These are phyloP conservation scores for Akabosia matsudoensis DNA, from an alignment of 1,140 invertebrate species.

Conservation along the genomic window DNA sequence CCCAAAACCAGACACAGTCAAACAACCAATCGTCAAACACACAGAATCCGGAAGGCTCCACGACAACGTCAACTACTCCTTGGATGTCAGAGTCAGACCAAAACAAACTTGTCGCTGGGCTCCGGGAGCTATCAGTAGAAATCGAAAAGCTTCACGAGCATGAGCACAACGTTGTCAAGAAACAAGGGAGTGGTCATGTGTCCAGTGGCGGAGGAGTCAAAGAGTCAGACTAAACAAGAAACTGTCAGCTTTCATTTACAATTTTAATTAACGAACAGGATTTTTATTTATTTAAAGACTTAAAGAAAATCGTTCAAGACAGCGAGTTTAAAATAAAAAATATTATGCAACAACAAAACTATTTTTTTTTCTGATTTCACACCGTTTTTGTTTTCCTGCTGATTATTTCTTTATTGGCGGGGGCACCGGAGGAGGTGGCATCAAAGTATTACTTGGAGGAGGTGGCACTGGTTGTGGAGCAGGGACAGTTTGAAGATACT, in stretches of 20 bases:
- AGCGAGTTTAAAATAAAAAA: too few relatives aligned
- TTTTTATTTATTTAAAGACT: not conserved
- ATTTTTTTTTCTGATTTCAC: too few relatives aligned
- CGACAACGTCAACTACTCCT: not conserved
- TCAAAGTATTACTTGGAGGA: not conserved
- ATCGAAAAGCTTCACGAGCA: conserved; percentile 45
- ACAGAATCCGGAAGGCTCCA: conserved; percentile 9
- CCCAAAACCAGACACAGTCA: not conserved
- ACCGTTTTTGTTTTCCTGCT: too few relatives aligned
- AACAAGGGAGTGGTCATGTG: conserved; percentile 20
- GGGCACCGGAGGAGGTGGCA: not conserved
- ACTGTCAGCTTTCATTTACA: too few relatives aligned
- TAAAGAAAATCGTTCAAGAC: too few relatives aligned
- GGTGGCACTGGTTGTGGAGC: not conserved
- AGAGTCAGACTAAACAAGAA: not conserved
- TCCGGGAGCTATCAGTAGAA: conserved; percentile 42
- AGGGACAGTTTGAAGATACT: conserved; percentile 29
- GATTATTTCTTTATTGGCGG: too few relatives aligned
- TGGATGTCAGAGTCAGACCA: conserved; percentile 45
- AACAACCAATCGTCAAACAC: not conserved
- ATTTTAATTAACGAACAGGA: too few relatives aligned
- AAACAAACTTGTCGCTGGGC: conserved; percentile 40
- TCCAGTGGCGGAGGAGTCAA: not conserved
- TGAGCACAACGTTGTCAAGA: not conserved
- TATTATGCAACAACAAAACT: too few relatives aligned